Evolutionary conservation across 2,888 invertebrate species (phyloP).

Genomic region (Melinaea marsaeus): DNA sequence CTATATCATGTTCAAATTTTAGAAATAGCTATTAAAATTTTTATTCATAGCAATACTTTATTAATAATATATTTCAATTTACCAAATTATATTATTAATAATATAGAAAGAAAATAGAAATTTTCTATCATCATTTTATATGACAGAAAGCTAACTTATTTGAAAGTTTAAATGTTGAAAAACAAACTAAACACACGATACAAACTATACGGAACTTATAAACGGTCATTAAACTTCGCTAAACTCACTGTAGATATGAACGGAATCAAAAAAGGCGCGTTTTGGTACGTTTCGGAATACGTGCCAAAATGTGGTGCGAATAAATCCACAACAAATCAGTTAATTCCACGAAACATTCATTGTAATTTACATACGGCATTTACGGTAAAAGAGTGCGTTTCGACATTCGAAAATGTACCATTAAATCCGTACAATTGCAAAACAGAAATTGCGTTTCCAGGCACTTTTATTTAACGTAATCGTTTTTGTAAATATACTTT

Average conservation of each 20-base stretch:
- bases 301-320: constrained; percentile 35
- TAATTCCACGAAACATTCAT: constrained; percentile 39
- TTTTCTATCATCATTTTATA: too few species aligned
- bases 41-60: too few species aligned
- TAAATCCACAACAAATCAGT: constrained; percentile 42
- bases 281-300: constrained; percentile 22
- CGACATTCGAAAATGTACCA: constrained; percentile 42
- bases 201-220: background rate
- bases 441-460: constrained; percentile 37
- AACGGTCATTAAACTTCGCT: background rate
- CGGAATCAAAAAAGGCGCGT: constrained; percentile 15
- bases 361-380: constrained; percentile 44
- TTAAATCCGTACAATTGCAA: constrained; percentile 46
- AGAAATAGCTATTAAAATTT: too few species aligned
- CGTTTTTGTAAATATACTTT: constrained; percentile 7
- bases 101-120: too few species aligned
- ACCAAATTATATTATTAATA: too few species aligned
- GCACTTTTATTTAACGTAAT: constrained; percentile 14
- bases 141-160: too few species aligned
- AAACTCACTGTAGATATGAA: constrained; percentile 10
- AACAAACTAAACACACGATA: too few species aligned
- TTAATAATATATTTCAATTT: too few species aligned
- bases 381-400: constrained; percentile 45
- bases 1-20: too few species aligned
- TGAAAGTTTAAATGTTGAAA: too few species aligned